Evolutionary conservation across 1,140 invertebrate species (phyloP).

Genomic region (Steinernema feltiae): DNA sequence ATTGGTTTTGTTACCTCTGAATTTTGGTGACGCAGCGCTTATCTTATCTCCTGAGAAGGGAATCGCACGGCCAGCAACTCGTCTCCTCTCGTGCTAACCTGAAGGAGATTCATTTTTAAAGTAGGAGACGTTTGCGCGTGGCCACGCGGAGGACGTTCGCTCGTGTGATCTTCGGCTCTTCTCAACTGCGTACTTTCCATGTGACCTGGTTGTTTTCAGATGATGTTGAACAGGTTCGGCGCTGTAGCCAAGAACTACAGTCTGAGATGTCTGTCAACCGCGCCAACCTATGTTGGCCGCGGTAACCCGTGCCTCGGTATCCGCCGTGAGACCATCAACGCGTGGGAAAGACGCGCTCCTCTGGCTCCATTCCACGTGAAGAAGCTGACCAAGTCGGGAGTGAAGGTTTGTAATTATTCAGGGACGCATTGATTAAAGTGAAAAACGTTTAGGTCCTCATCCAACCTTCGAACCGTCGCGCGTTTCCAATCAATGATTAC

Average conservation of each 20-base stretch:
- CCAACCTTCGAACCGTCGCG: slow-evolving; percentile 90
- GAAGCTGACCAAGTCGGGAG: slow-evolving; percentile 69
- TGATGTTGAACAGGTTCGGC: background rate
- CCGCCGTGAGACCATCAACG: slow-evolving; percentile 56
- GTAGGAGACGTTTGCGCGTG: background rate
- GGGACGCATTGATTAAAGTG: background rate
- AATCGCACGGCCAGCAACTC: background rate
- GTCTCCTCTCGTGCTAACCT: background rate
- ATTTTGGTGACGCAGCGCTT: background rate
- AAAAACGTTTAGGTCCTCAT: slow-evolving; percentile 92
- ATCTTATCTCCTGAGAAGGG: background rate
- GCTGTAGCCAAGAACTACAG: background rate
- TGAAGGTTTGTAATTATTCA: slow-evolving; percentile 16
- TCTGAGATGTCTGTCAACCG: background rate
- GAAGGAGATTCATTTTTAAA: background rate
- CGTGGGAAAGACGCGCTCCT: slow-evolving; percentile 90
- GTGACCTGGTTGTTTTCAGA: background rate
- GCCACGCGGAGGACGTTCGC: background rate
- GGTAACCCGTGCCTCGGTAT: slow-evolving; percentile 42
- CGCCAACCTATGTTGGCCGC: background rate
- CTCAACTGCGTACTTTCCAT: background rate
- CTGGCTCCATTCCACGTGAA: slow-evolving; percentile 84
- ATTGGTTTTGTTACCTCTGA: background rate
- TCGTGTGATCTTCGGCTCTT: background rate
- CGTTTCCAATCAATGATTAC: slow-evolving; percentile 92